phyloP scores from a whole-genome alignment of 2,797 vertebrate genomes.

The Syngnathus acus region DNA sequence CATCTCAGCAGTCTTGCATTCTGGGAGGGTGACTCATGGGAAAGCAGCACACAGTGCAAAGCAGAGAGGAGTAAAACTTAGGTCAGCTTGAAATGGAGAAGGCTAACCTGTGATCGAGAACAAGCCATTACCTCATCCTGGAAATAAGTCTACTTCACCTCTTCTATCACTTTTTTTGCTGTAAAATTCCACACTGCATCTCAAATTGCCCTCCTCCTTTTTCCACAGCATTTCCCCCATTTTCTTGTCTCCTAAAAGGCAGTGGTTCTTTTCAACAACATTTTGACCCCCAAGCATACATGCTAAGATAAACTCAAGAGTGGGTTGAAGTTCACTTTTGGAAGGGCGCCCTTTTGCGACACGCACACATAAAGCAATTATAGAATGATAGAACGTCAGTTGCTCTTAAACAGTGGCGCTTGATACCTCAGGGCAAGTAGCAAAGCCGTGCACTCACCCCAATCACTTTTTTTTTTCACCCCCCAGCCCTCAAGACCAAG shows the following conservation, averaged over 20 bases:
- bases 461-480: slow-evolving; percentile 33
- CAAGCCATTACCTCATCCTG: not conserved
- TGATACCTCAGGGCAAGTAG: slow-evolving; percentile 56
- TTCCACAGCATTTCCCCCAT: not conserved
- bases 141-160: not conserved
- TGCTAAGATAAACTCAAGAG: slow-evolving; percentile 45
- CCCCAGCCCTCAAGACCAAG: not conserved
- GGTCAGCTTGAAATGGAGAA: slow-evolving; percentile 13
- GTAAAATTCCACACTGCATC: not conserved
- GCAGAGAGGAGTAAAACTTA: slow-evolving; percentile 24
- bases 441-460: slow-evolving; percentile 16
- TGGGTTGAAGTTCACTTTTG: slow-evolving; percentile 58
- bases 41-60: slow-evolving; percentile 44
- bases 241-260: not conserved
- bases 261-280: slow-evolving; percentile 9
- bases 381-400: slow-evolving; percentile 71
- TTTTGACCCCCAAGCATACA: slow-evolving; percentile 36
- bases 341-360: slow-evolving; percentile 53
- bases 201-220: too few species aligned
- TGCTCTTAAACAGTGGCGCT: slow-evolving; percentile 63
- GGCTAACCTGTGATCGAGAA: slow-evolving; percentile 8
- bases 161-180: slow-evolving; percentile 16
- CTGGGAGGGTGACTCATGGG: slow-evolving; percentile 74
- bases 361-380: slow-evolving; percentile 67
- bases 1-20: slow-evolving; percentile 67